A percentile compares a stretch with the other conserved stretches of the same genome.
Evolutionary conservation across 2,888 invertebrate species (phyloP).

Genomic region (Phalera bucephala): DNA sequence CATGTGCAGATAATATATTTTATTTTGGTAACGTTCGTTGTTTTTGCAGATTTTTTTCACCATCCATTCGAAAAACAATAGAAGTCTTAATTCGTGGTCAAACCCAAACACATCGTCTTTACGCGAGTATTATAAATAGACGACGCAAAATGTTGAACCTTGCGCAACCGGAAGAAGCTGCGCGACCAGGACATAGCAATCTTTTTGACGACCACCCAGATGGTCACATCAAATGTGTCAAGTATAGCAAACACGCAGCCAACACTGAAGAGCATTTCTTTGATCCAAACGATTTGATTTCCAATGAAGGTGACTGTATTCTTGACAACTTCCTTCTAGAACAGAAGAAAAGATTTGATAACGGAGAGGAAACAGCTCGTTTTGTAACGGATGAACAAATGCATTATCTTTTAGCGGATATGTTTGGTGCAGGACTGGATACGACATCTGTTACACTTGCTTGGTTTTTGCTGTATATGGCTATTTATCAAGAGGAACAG

Average conservation of each 20-base stretch:
- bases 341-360: constrained; percentile 75
- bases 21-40: no score
- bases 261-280: constrained; percentile 66
- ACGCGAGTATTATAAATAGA: constrained; percentile 85
- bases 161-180: constrained; percentile 50
- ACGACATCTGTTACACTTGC: constrained; percentile 90
- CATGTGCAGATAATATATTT: no score
- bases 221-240: constrained; percentile 69
- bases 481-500: constrained; percentile 86
- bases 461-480: constrained; percentile 92
- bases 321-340: constrained; percentile 86
- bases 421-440: constrained; percentile 94
- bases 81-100: constrained; percentile 87
- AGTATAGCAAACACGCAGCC: constrained; percentile 61
- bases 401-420: constrained; percentile 89
- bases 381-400: constrained; percentile 87
- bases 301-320: constrained; percentile 78
- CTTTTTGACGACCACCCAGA: constrained; percentile 61
- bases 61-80: constrained; percentile 85
- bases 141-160: constrained; percentile 65
- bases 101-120: constrained; percentile 87
- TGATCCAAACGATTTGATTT: constrained; percentile 61
- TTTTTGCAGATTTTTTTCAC: constrained; percentile 81
- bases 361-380: constrained; percentile 60
- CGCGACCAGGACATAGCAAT: constrained; percentile 49